phyloP scores from a whole-genome alignment of 2,888 invertebrate genomes.

The Rhamnusium bicolor region DNA sequence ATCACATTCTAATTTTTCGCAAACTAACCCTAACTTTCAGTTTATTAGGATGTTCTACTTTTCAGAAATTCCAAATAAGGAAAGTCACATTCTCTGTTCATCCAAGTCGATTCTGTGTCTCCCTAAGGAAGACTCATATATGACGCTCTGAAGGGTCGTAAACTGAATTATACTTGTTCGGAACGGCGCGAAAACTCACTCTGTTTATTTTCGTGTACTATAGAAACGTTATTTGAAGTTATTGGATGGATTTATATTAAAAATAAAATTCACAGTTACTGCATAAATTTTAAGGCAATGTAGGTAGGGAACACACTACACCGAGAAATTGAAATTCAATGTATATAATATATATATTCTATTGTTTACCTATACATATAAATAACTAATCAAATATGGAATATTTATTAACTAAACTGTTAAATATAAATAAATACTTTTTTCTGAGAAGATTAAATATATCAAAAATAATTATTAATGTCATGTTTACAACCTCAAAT shows the following conservation, averaged over 20 bases:
- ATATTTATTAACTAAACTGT: too few relatives aligned
- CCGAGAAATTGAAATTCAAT: too few relatives aligned
- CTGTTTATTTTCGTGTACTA: conserved; percentile 63
- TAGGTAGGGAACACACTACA: too few relatives aligned
- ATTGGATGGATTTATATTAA: conserved; percentile 54
- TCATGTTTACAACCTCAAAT: too few relatives aligned
- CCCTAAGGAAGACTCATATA: conserved; percentile 62
- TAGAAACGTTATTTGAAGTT: conserved; percentile 56
- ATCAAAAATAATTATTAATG: too few relatives aligned
- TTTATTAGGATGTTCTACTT: conserved; percentile 43
- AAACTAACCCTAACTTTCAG: conserved; percentile 41
- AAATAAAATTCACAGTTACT: conserved; percentile 6
- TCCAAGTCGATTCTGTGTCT: conserved; percentile 55
- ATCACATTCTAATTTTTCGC: conserved; percentile 53
- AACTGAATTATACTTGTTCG: conserved; percentile 69
- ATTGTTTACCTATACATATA: too few relatives aligned
- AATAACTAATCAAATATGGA: too few relatives aligned
- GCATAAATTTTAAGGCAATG: background rate
- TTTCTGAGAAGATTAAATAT: too few relatives aligned
- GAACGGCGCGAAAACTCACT: conserved; percentile 65
- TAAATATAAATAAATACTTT: too few relatives aligned
- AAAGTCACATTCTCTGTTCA: conserved; percentile 52
- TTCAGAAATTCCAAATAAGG: conserved; percentile 19
- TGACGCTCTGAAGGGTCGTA: conserved; percentile 66
- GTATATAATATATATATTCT: too few relatives aligned